These are phyloP conservation scores for Poecile atricapillus DNA, from an alignment of 2,113 vertebrate species.

Conservation along the genomic window DNA sequence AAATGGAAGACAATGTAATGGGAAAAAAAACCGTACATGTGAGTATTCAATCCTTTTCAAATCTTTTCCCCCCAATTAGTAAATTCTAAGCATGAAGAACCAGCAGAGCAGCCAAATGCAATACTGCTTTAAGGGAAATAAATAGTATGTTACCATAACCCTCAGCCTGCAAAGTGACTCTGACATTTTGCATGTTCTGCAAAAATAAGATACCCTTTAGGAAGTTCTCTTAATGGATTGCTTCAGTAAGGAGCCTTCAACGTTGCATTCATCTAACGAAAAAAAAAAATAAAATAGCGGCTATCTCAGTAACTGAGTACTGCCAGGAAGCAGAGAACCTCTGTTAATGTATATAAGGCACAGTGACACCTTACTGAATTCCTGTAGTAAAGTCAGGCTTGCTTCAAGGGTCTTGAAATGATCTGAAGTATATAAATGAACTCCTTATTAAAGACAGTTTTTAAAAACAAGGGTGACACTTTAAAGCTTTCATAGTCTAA, in stretches of 20 bases:
- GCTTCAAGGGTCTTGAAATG: background rate
- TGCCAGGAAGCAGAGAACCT: background rate
- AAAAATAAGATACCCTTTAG: slow-evolving; percentile 33
- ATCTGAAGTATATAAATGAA: background rate
- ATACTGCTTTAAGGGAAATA: background rate
- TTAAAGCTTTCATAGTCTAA: background rate
- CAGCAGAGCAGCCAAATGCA: background rate
- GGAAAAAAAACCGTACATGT: background rate
- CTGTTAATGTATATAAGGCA: background rate
- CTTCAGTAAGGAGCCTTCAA: slow-evolving; percentile 20
- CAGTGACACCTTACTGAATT: background rate
- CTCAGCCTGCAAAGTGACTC: background rate
- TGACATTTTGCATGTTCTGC: slow-evolving; percentile 8
- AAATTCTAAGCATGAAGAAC: background rate
- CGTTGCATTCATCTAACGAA: background rate
- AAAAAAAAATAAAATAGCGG: background rate
- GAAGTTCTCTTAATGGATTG: background rate
- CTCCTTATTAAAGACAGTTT: background rate
- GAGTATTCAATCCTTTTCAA: background rate
- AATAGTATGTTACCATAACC: background rate
- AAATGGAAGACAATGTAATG: background rate
- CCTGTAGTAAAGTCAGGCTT: background rate
- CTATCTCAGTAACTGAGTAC: background rate
- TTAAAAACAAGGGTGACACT: background rate
- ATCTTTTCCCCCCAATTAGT: background rate